Evolutionary conservation across 2,888 invertebrate genomes (phyloP), one percentile per base, ranked within the genome.

Genomic region (Spisula solida): DNA sequence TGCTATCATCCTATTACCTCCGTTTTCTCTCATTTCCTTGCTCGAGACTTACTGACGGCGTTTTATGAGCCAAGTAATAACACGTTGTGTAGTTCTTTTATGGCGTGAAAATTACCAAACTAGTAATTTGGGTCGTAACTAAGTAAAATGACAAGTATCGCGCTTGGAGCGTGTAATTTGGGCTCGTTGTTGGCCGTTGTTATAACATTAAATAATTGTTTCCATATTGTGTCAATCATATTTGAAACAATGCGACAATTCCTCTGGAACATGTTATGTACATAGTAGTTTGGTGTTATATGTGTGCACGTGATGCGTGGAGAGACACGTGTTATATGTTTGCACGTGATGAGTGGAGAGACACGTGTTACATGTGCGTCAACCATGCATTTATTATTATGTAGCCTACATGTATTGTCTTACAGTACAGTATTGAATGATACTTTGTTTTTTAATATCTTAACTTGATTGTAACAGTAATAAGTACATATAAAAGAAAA

Each of bases 51-150:
- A 51, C 51, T 60, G 66, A 75, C 83, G 78, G 41, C 87, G 48
- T 84, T 91, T 91, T 91, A 91, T 55, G 91, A 91, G 89, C 87
- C 55, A 47, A 8, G 47, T 89, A 91, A 91, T 89, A 81, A 91
- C 66, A 83, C 82, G 87, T 80, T 82, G 56, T 60, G 56, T 81
- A 48, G 31, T 41, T 70, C 48, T 78, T 85, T 86, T 79, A 90
- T 88, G 90, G 83, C 81, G 51, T 70, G 84, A 87, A 87, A 84
- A 83, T 66, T 41, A 20, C 51, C 84, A 55, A 75, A 60, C 78
- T 48, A 31, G 34, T 75, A 84, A 84, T 84, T 84, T 78, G 75
- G 84, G n/a, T 55, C 18, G 78, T 84, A 66, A 78, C 47, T 48
- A n/a, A 25, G 48, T 47, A 80, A 80, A n/a, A 47, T 80, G 75